Percentiles rank a stretch among this genome's conserved stretches.
These are phyloP conservation scores for Paguma larvata DNA, from an alignment of 2,797 vertebrate genomes.

Conservation along the genomic window DNA sequence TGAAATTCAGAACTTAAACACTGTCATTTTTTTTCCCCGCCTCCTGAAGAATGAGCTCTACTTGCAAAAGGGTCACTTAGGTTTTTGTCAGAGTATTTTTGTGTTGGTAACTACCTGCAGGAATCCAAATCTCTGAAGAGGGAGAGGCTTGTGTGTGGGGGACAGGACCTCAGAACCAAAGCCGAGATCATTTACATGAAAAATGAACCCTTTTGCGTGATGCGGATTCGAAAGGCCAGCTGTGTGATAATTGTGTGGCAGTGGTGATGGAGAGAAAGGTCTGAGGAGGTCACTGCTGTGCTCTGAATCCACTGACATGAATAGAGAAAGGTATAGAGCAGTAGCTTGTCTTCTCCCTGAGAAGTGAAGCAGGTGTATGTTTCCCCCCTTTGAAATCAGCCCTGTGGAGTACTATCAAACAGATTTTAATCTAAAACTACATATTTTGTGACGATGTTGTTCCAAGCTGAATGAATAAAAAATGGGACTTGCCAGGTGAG, in stretches of 20 bases:
- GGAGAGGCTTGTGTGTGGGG: neutral
- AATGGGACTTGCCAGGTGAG: neutral
- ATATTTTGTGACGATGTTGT: conserved; percentile 51
- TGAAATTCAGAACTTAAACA: conserved; percentile 5
- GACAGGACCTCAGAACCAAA: neutral
- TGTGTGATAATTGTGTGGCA: neutral
- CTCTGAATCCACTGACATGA: neutral
- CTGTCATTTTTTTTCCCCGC: neutral
- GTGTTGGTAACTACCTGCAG: neutral
- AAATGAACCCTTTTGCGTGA: neutral
- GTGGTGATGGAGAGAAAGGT: neutral
- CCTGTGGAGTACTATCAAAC: neutral
- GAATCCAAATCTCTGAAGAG: neutral
- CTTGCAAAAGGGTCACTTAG: conserved; percentile 45
- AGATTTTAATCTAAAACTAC: conserved; percentile 45
- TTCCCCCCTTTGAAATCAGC: neutral
- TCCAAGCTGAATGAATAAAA: conserved; percentile 57
- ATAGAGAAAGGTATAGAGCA: neutral
- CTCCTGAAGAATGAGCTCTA: neutral
- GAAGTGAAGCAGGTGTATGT: neutral
- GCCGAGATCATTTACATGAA: neutral
- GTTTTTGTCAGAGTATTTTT: neutral
- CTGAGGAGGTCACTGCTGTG: neutral
- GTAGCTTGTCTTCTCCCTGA: neutral
- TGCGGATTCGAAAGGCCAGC: neutral